These are phyloP conservation scores for Fistularia tabacaria DNA, from an alignment of 2,797 vertebrate genomes.

Conservation along the genomic window DNA sequence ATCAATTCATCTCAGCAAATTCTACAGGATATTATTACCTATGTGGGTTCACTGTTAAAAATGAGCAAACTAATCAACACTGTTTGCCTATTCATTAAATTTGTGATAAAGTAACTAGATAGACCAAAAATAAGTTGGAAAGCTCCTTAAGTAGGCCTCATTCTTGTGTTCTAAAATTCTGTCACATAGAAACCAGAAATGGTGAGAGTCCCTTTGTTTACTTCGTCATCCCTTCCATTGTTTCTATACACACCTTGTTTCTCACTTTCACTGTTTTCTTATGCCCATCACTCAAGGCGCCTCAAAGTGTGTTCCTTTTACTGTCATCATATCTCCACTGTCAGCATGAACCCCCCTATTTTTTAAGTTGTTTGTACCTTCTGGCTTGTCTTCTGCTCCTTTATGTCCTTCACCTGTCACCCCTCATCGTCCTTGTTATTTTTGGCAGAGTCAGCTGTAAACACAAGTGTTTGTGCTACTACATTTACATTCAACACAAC, in stretches of 20 bases:
- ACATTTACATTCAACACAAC: constrained; percentile 59
- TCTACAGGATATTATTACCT: constrained; percentile 23
- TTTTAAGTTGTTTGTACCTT: constrained; percentile 14
- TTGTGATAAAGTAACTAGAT: constrained; percentile 51
- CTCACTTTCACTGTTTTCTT: too few species aligned
- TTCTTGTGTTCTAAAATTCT: constrained; percentile 29
- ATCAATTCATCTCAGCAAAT: constrained; percentile 43
- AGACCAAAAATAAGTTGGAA: constrained; percentile 46
- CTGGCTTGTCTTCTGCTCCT: constrained; percentile 19
- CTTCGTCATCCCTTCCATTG: constrained; percentile 30
- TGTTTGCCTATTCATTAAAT: constrained; percentile 59
- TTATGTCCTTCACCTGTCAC: constrained; percentile 40
- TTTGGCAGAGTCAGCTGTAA: constrained; percentile 46
- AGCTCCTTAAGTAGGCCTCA: constrained; percentile 49
- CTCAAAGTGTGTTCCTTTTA: too few species aligned
- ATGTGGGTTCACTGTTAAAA: constrained; percentile 39
- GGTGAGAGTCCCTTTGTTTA: constrained; percentile 47
- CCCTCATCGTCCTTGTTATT: constrained; percentile 18
- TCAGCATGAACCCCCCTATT: constrained; percentile 3
- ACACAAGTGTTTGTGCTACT: constrained; percentile 52
- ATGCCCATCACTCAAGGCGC: too few species aligned
- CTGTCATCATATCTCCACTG: constrained; percentile 26
- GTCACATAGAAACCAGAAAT: constrained; percentile 38
- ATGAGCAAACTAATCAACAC: constrained; percentile 38
- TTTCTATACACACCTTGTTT: too few species aligned